Base-by-base conservation (phyloP, 2,113 vertebrate genomes). In the Ceuthmochares aereus region DNA sequence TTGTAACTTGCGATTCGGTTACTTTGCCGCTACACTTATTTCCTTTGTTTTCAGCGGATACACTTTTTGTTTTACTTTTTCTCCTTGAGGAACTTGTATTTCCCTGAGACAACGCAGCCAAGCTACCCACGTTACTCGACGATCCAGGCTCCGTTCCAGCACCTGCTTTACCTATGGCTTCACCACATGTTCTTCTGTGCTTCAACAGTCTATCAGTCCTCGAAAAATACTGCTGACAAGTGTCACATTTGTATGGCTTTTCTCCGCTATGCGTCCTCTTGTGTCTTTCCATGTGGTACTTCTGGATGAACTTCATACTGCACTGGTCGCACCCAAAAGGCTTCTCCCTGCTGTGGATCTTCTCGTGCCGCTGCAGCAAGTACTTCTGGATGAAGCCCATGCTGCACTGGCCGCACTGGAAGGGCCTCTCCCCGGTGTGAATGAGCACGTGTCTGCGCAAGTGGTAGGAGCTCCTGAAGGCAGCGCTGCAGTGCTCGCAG, bases 331-430 rank as follows among this genome's bases (percentile, higher is more conserved):
- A 99, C 66, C 99, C 99, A 81, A 99, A 99, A 66, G 99, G 99
- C 97, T 99, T 99, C 98, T 99, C 99, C 90, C 99, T 98, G 12
- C 99, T 99, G 96, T 99, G 99, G 96, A 99, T 99, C 97, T 99
- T 99, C 97, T 99, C 99, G 0, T 99, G 99, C 62, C 99, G 97
- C 97, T 99, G 99, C 74, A 99, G 98, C 58, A 99, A 94, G 97
- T 99, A 99, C 95, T 99, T 99, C 98, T 99, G 99, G 95, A 99
- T 99, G 98, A 99, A 99, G 92, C 99, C 99, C 99, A 99, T 99
- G 97, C 99, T 99, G 97, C 99, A 99, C 98, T 99, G 99, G 98
- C 99, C 99, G 98, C 99, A 99, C 94, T 99, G 98, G 98, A 99
- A 99, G 97, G 99, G 99, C 98, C 99, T 98, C 97, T 99, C 99